Base-by-base conservation (phyloP, 2,797 vertebrate species). In the Oceanodroma leucorhoa region DNA sequence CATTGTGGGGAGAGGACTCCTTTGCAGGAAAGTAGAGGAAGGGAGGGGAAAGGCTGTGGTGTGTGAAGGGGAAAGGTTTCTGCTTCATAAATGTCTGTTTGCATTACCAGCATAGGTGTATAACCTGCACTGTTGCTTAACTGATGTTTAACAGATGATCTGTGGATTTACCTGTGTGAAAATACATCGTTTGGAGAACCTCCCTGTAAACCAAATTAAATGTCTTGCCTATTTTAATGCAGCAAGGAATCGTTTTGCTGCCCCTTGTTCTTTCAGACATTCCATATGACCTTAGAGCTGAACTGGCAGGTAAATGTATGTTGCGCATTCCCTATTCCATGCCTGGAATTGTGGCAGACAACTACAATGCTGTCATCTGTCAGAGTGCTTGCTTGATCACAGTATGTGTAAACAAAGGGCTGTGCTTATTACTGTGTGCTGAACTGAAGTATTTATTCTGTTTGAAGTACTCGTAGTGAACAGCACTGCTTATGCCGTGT, bases 281-380 rank as follows among this genome's bases (percentile, higher is more conserved):
- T 86, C 77, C 26, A 5, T 51, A 21, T 58, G 67, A 48, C 72
- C 87, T 87, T 62, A 83, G 50, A 60, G 72, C 73, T 79, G 67
- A 83, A 43, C 45, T 34, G 45, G 67, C 62, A 54, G 57, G 57
- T 83, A 43, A 65, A 64, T 16, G 29, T 46, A 14, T n/a, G 48
- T 26, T 46, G 30, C 46, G 34, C 40, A 8, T 93, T 87, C 65
- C 34, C 55, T 67, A 2, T 69, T 79, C 55, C 38, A 14, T 36
- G 50, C 78, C 72, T 83, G 92, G 61, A 72, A 23, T 15, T 51
- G 61, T 64, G 78, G 78, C 78, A 58, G 72, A n/a, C 83, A 51
- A 0, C 66, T 40, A 17, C 83, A 46, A 1, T 58, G 69, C 64
- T 65, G 51, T 65, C 51, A 26, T 22, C 61, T 83, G 61, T 73